Evolutionary conservation across 2,888 invertebrate species (phyloP).

Genomic region (Neoaliturus tenellus): DNA sequence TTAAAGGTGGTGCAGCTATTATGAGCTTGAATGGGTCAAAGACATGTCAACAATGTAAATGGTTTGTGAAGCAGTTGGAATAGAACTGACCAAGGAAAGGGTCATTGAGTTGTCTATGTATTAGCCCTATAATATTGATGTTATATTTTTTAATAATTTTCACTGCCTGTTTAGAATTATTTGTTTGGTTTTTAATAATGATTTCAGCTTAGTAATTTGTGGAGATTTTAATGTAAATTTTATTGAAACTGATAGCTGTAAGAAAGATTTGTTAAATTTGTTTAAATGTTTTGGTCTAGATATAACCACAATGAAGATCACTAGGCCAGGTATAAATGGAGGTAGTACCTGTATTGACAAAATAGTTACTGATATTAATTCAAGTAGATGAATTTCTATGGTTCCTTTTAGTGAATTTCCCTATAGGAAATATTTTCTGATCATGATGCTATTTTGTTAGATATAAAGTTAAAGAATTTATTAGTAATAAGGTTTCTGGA

Average conservation of each 20-base stretch:
- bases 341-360: neutral
- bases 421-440: neutral
- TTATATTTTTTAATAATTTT: neutral
- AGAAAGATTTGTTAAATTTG: neutral
- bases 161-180: neutral
- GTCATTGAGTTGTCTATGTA: neutral
- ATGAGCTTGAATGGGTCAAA: neutral
- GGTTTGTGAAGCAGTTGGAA: neutral
- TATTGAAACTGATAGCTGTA: neutral
- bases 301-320: neutral
- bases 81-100: neutral
- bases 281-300: no score
- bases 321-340: neutral
- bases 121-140: neutral
- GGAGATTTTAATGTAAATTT: neutral
- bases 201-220: neutral
- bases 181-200: neutral
- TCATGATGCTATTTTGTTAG: neutral
- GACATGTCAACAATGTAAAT: conserved; percentile 1
- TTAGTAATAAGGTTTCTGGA: no score
- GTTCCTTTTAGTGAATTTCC: neutral
- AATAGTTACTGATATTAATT: neutral
- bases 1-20: neutral
- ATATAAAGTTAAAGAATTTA: no score
- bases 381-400: neutral